Base-by-base conservation (phyloP, 2,888 invertebrate species). In the Tetrapedia diversipes region DNA sequence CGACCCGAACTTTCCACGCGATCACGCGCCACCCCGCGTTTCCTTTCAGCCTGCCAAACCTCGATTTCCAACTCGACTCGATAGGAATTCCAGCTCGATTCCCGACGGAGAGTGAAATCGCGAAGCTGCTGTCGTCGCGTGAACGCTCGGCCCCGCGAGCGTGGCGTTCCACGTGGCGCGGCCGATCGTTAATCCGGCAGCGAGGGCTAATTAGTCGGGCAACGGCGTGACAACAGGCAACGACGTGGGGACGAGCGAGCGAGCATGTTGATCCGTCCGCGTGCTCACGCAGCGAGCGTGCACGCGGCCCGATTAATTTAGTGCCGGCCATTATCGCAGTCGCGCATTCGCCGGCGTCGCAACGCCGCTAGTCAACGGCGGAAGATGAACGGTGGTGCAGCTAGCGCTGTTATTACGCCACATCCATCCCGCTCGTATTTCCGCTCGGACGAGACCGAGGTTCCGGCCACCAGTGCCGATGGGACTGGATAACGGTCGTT, bases 261-360 rank as follows among this genome's bases (percentile, higher is more conserved):
- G 41, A 56, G 57, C 53, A 34, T 53, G 59, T n/a, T 41, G 68
- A 49, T 69, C 60, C 64, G 75, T 78, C 57, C 66, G 59, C 69
- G n/a, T n/a, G 73, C 54, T 60, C 60, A 67, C 66, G 69, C 69
- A 73, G 51, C 64, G 37, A 60, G 60, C 64, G 45, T 51, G 49
- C 66, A 69, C 73, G 32, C 69, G 57, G 66, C 64, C 61, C 77
- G 83, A 86, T 86, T 87, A 88, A 89, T 89, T 88, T 88, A 88
- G 80, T 82, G 80, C 71, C 78, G 71, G 71, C 82, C 82, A 88
- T 88, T 87, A 88, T 88, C 86, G 79, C 83, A 81, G 84, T 83
- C 82, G 83, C 84, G 83, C 84, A 85, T 83, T 84, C 83, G 79
- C 79, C 69, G 75, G 65, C 59, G 79, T 61, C 57, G 73, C 79